These are phyloP conservation scores for Sinelater perroti DNA, from an alignment of 2,888 invertebrate species.

Conservation along the genomic window DNA sequence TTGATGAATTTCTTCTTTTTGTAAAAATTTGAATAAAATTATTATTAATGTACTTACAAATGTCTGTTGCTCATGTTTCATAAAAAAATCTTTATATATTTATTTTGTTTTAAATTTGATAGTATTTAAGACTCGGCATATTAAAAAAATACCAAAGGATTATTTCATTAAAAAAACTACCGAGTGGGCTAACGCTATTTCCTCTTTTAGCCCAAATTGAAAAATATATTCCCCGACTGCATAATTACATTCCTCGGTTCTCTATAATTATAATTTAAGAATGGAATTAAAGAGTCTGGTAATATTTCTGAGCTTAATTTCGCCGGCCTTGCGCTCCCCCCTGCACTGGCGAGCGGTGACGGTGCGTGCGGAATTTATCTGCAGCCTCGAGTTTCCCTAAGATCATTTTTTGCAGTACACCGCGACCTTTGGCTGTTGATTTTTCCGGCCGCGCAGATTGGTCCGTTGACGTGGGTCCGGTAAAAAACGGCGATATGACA, in stretches of 20 bases:
- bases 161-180: too few species aligned
- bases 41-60: too few species aligned
- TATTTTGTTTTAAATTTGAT: too few species aligned
- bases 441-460: conserved; percentile 27
- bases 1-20: too few species aligned
- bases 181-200: too few species aligned
- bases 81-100: too few species aligned
- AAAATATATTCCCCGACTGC: conserved; percentile 30
- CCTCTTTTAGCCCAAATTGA: conserved; percentile 31
- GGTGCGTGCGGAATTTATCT: conserved; percentile 8
- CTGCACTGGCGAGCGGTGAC: conserved; percentile 5
- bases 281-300: conserved; percentile 28
- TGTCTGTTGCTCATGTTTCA: too few species aligned
- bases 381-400: conserved; percentile 6
- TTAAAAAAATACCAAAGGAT: too few species aligned
- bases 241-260: conserved; percentile 32
- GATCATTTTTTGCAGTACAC: conserved; percentile 23
- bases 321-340: conserved; percentile 22
- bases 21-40: too few species aligned
- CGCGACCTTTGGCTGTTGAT: conserved; percentile 29
- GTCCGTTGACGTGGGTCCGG: conserved; percentile 32
- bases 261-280: conserved; percentile 38
- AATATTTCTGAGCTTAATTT: conserved; percentile 34
- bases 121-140: too few species aligned
- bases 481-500: conserved; percentile 40